A percentile compares a stretch with the other conserved stretches of the same genome.
Conservation (phyloP, 1,140 invertebrate species). For the Neodiprion fabricii region DNA sequence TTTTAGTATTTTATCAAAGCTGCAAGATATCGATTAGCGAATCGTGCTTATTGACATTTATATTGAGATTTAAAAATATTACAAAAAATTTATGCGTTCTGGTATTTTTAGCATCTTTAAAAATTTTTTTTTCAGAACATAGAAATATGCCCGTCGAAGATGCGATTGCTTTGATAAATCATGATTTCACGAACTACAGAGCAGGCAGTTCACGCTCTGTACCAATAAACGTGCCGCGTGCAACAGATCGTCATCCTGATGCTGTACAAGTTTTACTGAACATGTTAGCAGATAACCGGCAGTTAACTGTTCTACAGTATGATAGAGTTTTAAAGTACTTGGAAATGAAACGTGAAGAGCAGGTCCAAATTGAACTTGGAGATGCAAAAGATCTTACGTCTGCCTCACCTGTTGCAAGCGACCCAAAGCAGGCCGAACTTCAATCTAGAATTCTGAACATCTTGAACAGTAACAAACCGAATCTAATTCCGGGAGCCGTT, state of each 20-base stretch:
- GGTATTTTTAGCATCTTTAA: too few species aligned
- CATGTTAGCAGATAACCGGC: constrained; percentile 79
- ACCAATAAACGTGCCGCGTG: constrained; percentile 49
- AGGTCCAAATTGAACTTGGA: constrained; percentile 74
- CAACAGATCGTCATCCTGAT: constrained; percentile 68
- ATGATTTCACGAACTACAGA: constrained; percentile 83
- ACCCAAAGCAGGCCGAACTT: constrained; percentile 74
- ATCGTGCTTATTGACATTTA: too few species aligned
- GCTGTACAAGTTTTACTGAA: constrained; percentile 79
- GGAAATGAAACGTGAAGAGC: constrained; percentile 75
- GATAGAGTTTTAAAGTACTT: constrained; percentile 82
- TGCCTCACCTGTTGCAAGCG: constrained; percentile 46
- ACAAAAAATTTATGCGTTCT: too few species aligned
- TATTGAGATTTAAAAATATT: too few species aligned
- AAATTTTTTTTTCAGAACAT: constrained; percentile 70
- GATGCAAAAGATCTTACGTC: constrained; percentile 62
- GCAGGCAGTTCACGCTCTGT: constrained; percentile 61
- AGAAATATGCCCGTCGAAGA: constrained; percentile 95
- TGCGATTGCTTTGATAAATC: constrained; percentile 78
- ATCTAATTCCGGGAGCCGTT: constrained; percentile 29
- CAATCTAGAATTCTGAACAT: constrained; percentile 87
- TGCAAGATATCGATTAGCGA: too few species aligned
- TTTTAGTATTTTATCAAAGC: too few species aligned
- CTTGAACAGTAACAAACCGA: constrained; percentile 67
- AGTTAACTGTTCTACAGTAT: constrained; percentile 81